Evolutionary conservation across 2,113 vertebrate species (phyloP), one percentile per base, ranked within the genome.

Genomic region (Ariopsis seemanni): DNA sequence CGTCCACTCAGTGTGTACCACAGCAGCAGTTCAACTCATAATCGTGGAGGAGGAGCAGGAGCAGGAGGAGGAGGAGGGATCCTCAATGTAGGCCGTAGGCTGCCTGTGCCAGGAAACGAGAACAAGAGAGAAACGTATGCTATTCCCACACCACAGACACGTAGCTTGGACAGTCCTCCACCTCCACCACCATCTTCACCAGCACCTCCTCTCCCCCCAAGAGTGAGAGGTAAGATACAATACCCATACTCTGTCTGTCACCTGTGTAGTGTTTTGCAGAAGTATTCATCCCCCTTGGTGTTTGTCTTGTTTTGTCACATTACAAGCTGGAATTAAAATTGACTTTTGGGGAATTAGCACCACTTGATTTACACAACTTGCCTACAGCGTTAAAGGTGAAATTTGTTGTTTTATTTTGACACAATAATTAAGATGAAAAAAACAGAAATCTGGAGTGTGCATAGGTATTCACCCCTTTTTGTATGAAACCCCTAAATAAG

Each of bases 1-100:
- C 85, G 34, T 9, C 91, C 94, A 5, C 91, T 92, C 84, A 95
- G 92, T 88, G 91, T 91, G 90, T 95, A 89, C 71, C 92, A 92
- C 4, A 65, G 87, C 22, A 69, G 77, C 74, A 62, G 83, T 82
- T 65, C 84, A 82, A 17, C 79, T 85, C 86, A 85, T 7, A 90
- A 91, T 63, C 90, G 86, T 14, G 27, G 69, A 60, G 87, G 89
- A 30, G 83, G 55, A 42, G 48, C 82, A 60, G 55, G 63, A 72
- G 69, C 83, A 86, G 63, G 85, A 22, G 79, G 81, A 10, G 88
- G 88, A 50, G 88, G 90, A 18, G 89, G 90, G 6, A 55, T 92
- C 4, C 91, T 93, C 83, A 86, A 82, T 50, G 92, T 89, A 77
- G 82, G 92, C n/a, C 65, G 89, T 1, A 86, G 88, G 60, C 88